A percentile compares a stretch with the other conserved stretches of the same genome.
These are phyloP conservation scores for Erebia aethiops DNA, from an alignment of 2,888 invertebrate genomes.

Conservation along the genomic window DNA sequence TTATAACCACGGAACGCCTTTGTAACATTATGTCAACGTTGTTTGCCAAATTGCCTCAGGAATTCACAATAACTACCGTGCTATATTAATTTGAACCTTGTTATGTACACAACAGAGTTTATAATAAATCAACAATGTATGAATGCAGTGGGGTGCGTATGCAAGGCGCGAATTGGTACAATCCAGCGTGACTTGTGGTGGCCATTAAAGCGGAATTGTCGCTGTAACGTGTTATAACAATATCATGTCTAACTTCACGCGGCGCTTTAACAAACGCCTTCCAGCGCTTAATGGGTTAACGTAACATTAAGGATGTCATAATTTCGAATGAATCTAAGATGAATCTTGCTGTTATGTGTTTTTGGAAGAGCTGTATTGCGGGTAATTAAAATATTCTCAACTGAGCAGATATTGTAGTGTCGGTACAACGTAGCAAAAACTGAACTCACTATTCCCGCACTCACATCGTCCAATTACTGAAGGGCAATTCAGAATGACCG, in stretches of 20 bases:
- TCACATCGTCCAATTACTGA: too few relatives aligned
- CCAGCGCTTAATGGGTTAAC: not conserved
- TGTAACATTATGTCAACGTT: constrained; percentile 50
- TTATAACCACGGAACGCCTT: constrained; percentile 45
- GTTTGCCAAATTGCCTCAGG: constrained; percentile 61
- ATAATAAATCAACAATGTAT: constrained; percentile 12
- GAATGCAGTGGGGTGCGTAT: constrained; percentile 39
- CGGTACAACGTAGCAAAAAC: too few relatives aligned
- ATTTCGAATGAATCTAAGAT: not conserved
- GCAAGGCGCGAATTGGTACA: constrained; percentile 42
- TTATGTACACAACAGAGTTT: not conserved
- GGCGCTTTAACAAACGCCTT: not conserved
- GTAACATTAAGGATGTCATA: not conserved
- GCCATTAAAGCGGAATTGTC: constrained; percentile 39
- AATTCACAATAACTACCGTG: constrained; percentile 26
- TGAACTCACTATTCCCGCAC: too few relatives aligned
- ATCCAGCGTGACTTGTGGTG: constrained; percentile 44
- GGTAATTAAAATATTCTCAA: too few relatives aligned
- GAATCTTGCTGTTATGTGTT: not conserved
- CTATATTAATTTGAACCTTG: constrained; percentile 19
- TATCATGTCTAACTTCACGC: not conserved
- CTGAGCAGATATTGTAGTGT: too few relatives aligned
- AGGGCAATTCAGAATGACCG: too few relatives aligned
- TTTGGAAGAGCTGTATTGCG: too few relatives aligned
- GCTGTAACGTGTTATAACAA: constrained; percentile 33